Evolutionary conservation across 2,113 vertebrate genomes (phyloP).

Genomic region (Pipa parva): DNA sequence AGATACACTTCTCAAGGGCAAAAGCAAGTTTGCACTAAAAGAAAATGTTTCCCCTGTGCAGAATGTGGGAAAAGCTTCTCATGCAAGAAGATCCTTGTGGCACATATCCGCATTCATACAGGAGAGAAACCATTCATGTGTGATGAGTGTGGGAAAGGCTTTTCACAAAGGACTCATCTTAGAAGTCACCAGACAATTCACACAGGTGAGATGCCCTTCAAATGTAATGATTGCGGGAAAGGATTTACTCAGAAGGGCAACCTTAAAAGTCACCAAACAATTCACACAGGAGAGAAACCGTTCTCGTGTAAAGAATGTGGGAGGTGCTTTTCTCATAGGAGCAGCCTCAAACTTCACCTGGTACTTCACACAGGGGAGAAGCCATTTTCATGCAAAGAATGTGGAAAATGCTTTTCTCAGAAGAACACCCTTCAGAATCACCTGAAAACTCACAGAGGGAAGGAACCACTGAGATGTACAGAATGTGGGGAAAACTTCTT

Average conservation of each 20-base stretch:
- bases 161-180: not conserved
- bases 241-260: not conserved
- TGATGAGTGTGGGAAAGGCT: not conserved
- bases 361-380: slow-evolving; percentile 25
- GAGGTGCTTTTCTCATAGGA: slow-evolving; percentile 10
- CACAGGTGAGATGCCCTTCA: not conserved
- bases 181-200: not conserved
- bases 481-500: too few species aligned
- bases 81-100: not conserved
- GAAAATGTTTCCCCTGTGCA: slow-evolving; percentile 44
- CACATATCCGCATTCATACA: not conserved
- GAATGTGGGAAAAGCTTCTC: not conserved
- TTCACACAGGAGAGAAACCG: slow-evolving; percentile 45
- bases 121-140: not conserved
- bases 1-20: too few species aligned
- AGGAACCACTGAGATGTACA: too few species aligned
- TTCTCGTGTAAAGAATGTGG: slow-evolving; percentile 28
- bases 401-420: slow-evolving; percentile 52
- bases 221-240: not conserved
- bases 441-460: slow-evolving; percentile 52
- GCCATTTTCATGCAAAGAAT: slow-evolving; percentile 27
- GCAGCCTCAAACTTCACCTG: slow-evolving; percentile 21
- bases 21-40: too few species aligned
- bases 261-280: slow-evolving; percentile 48
- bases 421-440: slow-evolving; percentile 17